Evolutionary conservation across 2,888 invertebrate species (phyloP).

Genomic region (Papilio protenor): DNA sequence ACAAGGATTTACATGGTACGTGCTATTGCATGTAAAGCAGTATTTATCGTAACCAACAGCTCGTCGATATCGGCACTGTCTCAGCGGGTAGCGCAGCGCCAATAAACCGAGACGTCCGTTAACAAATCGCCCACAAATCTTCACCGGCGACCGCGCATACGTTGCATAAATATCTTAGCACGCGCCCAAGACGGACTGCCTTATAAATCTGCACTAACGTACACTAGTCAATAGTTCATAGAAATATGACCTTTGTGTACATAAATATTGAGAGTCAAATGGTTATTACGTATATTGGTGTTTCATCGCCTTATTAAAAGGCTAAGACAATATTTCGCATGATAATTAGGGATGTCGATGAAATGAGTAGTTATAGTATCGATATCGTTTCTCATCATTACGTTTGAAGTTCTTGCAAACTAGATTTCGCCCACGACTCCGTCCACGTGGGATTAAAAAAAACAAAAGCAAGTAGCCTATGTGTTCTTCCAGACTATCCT

Average conservation of each 20-base stretch:
- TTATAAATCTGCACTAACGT: slow-evolving; percentile 62
- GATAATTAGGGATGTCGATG: slow-evolving; percentile 66
- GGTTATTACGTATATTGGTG: slow-evolving; percentile 14
- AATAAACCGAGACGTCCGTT: slow-evolving; percentile 45
- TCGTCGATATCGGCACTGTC: slow-evolving; percentile 33
- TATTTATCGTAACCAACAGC: slow-evolving; percentile 13
- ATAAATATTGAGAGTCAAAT: slow-evolving; percentile 30
- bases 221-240: slow-evolving; percentile 47
- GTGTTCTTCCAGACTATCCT: too few relatives aligned
- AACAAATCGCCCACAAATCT: slow-evolving; percentile 69
- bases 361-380: slow-evolving; percentile 57
- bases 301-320: slow-evolving; percentile 50
- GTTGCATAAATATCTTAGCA: slow-evolving; percentile 67
- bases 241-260: slow-evolving; percentile 10
- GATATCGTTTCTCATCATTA: background rate
- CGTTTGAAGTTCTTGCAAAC: too few relatives aligned
- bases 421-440: too few relatives aligned
- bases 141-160: slow-evolving; percentile 53
- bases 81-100: slow-evolving; percentile 31
- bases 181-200: slow-evolving; percentile 55
- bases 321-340: slow-evolving; percentile 59
- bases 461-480: too few relatives aligned
- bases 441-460: too few relatives aligned
- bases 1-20: background rate
- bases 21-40: slow-evolving; percentile 25